Evolutionary conservation across 2,113 vertebrate genomes (phyloP), one percentile per base, ranked within the genome.

Genomic region (Semnornis frantzii): DNA sequence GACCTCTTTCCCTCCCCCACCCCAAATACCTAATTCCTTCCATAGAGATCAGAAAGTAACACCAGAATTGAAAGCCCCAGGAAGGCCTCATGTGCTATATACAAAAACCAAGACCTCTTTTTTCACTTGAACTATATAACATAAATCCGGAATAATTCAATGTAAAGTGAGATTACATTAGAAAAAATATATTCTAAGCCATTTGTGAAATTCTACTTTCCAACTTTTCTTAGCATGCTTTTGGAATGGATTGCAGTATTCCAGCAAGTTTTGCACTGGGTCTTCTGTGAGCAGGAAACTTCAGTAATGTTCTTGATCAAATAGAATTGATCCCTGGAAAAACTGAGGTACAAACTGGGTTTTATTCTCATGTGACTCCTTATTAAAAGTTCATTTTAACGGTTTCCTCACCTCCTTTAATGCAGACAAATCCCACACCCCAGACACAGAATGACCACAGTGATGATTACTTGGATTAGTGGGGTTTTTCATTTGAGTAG

Each of bases 381-480:
- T 82, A 75, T 4, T 4, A 82, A 54, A 4, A 44, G 34, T 77
- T 54, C 2, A 18, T 33, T 66, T 76, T 57, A 59, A n/a, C 23
- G 15, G 19, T 48, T 27, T 27, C 23, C 0, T 15, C 9, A 2
- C 3, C n/a, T 2, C 2, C 10, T 3, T 77, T 85, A 55, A 64
- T 33, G 14, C 28, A 92, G 64, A 65, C 28, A 31, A 27, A 8
- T 10, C 3, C 21, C 17, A 34, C 15, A 60, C 6, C 27, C 27
- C 62, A 44, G 44, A 24, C 21, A 42, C 1, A 46, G 14, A 72
- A 19, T 65, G 13, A 58, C 15, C 48, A 17, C 5, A 19, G 21
- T n/a, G 48, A 65, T 6, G 19, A 31, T 18, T 69, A 14, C 34
- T 52, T 68, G 48, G 12, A 71, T 78, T 79, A 75, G 24, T 33